A percentile compares a stretch with the other conserved stretches of the same genome.
Conservation (phyloP, 2,797 vertebrate species). For the Bucorvus abyssinicus region DNA sequence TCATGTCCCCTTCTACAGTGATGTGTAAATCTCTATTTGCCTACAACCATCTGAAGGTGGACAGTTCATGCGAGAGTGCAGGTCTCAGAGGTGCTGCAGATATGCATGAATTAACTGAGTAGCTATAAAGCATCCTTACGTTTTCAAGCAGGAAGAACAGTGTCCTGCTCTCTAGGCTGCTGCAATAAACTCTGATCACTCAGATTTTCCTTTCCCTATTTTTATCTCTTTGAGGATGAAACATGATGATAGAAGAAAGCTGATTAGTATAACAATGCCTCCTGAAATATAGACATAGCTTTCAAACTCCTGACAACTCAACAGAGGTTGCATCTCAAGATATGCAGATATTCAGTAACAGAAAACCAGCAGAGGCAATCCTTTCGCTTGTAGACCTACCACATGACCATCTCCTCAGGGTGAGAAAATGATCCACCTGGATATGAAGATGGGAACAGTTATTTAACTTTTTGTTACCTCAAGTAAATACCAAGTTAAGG, state of each 20-base stretch:
- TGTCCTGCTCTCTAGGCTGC: neutral
- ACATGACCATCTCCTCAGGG: neutral
- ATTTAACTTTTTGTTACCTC: neutral
- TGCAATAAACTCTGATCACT: neutral
- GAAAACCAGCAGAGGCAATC: neutral
- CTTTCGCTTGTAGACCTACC: neutral
- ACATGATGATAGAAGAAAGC: neutral
- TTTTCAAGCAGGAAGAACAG: neutral
- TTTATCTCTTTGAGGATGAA: neutral
- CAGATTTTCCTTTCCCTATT: neutral
- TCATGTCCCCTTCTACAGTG: neutral
- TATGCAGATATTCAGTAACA: neutral
- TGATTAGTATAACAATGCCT: neutral
- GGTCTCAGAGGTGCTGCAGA: neutral
- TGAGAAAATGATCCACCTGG: neutral
- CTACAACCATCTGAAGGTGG: neutral
- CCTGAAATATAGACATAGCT: neutral
- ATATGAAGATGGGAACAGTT: neutral
- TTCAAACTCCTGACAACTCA: neutral
- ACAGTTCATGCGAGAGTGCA: neutral
- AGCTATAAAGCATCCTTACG: neutral
- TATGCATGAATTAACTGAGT: neutral
- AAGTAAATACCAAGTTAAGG: neutral
- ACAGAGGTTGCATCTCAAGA: neutral
- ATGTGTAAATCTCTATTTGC: neutral